Conservation (phyloP, 92 coral and sea anemone species). For the Nematostella vectensis region DNA sequence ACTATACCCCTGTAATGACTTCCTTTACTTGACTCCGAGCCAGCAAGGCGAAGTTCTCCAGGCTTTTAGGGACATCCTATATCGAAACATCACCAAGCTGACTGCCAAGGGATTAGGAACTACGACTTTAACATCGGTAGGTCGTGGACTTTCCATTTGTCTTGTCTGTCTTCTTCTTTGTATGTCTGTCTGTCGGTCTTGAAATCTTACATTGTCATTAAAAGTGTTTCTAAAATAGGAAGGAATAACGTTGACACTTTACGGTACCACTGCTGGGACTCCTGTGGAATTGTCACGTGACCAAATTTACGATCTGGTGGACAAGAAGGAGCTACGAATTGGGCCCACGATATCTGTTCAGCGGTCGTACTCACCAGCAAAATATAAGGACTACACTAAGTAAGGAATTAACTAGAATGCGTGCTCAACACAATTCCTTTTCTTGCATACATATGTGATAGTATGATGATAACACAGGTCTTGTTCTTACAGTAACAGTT, state of each 20-base stretch:
- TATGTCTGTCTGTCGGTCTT: no score
- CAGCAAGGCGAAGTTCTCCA: not conserved
- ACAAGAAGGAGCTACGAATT: not conserved
- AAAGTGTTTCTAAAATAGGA: no score
- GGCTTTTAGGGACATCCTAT: not conserved
- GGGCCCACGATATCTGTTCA: not conserved
- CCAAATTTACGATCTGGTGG: slow-evolving; percentile 1
- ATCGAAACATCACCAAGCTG: not conserved
- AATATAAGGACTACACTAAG: slow-evolving; percentile 21
- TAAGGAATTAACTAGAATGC: no score
- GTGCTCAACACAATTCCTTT: not conserved
- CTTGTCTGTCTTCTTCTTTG: no score
- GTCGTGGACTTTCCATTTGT: no score
- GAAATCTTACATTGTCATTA: no score
- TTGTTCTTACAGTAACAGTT: no score
- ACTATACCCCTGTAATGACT: slow-evolving; percentile 39
- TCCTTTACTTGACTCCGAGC: slow-evolving; percentile 7
- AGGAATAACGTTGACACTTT: no score
- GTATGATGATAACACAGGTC: no score
- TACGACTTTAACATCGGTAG: not conserved
- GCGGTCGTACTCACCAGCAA: slow-evolving; percentile 17
- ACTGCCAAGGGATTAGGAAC: not conserved
- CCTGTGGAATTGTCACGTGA: slow-evolving; percentile 3
- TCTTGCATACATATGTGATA: not conserved
- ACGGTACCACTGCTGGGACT: slow-evolving; percentile 16